phyloP scores from a whole-genome alignment of 2,113 vertebrate genomes.

The Chloebia gouldiae region DNA sequence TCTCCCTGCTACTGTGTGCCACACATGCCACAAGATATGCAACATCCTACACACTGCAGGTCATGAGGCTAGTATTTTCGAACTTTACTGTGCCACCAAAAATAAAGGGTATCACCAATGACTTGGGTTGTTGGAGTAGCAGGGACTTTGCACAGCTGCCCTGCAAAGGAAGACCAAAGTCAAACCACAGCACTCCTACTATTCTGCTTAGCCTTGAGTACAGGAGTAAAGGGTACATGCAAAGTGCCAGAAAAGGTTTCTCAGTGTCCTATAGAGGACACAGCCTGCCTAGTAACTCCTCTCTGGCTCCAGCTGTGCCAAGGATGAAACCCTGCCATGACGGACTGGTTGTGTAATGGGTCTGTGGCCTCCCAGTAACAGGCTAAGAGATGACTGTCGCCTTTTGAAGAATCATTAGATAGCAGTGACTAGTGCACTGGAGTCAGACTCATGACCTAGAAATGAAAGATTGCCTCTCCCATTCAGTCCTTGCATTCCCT shows the following conservation, averaged over 20 bases:
- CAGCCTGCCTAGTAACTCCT: neutral
- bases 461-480: neutral
- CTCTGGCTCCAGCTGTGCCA: neutral
- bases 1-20: neutral
- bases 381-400: neutral
- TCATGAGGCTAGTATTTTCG: neutral
- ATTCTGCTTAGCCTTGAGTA: neutral
- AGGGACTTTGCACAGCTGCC: neutral
- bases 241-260: neutral
- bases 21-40: neutral
- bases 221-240: rapidly evolving
- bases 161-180: neutral
- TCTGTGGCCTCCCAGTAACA: neutral
- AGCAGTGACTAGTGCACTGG: neutral
- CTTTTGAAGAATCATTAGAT: neutral
- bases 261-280: neutral
- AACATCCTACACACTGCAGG: neutral
- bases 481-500: neutral
- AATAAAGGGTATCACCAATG: neutral
- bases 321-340: neutral
- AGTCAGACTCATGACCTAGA: neutral
- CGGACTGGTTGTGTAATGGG: neutral
- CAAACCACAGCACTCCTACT: neutral
- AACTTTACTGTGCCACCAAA: neutral
- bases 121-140: neutral